These are phyloP conservation scores for Nerophis ophidion DNA, from an alignment of 2,113 vertebrate species.

Conservation along the genomic window DNA sequence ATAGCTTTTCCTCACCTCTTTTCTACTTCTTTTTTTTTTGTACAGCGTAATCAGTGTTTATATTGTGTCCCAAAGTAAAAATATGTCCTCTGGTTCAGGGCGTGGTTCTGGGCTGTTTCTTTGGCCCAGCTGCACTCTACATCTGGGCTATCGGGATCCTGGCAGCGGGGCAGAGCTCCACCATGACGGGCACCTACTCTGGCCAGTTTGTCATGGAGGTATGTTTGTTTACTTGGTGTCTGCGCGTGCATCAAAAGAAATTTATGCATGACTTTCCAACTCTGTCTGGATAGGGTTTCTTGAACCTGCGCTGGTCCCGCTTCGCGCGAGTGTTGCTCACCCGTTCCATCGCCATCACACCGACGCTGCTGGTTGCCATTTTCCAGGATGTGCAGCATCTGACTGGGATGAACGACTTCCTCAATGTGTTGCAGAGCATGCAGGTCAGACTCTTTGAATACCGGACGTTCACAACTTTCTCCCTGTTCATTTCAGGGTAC, in stretches of 20 bases:
- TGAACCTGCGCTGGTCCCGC: constrained; percentile 91
- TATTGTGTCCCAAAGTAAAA: not conserved
- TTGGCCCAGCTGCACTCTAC: constrained; percentile 87
- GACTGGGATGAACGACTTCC: constrained; percentile 94
- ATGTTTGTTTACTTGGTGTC: not conserved
- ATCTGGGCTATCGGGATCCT: constrained; percentile 97
- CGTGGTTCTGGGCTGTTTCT: constrained; percentile 87
- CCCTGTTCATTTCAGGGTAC: too few relatives aligned
- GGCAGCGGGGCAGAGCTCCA: constrained; percentile 95
- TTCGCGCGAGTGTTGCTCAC: constrained; percentile 91
- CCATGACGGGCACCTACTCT: constrained; percentile 96
- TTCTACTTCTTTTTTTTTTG: too few relatives aligned
- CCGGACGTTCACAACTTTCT: too few relatives aligned
- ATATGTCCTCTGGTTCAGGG: constrained; percentile 67
- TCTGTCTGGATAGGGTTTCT: constrained; percentile 77
- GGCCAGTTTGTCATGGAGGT: constrained; percentile 99
- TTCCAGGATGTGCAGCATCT: constrained; percentile 88
- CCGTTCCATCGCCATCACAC: constrained; percentile 88
- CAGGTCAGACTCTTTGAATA: constrained; percentile 42
- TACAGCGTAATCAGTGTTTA: not conserved
- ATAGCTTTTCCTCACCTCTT: too few relatives aligned
- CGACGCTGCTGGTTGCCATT: constrained; percentile 86
- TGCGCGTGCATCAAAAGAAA: constrained; percentile 21
- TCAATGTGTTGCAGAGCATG: constrained; percentile 88
- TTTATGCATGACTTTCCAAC: not conserved